Evolutionary conservation across 2,113 vertebrate species (phyloP), one percentile per base, ranked within the genome.

Genomic region (Chrysemys picta): DNA sequence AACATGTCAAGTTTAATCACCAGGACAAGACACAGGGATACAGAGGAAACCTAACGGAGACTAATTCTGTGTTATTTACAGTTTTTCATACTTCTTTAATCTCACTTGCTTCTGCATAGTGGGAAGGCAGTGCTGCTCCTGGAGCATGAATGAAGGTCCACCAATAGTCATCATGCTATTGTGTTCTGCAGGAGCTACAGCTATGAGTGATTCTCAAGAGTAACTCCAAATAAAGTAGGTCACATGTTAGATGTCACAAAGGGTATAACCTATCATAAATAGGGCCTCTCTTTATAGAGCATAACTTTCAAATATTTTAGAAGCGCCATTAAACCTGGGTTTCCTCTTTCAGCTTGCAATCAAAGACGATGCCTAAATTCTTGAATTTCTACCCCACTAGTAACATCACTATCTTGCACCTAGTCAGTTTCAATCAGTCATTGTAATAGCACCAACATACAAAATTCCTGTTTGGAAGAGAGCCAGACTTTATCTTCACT

Each of bases 1-100:
- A 82, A 76, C 53, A 38, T 22, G 65, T 38, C n/a, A 72, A 72
- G 65, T 56, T 84, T 93, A 94, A 53, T 81, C 86, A 53, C 45
- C 65, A 75, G 54, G 35, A 50, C 4, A 85, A n/a, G 65, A 25
- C 47, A 72, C 0, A 0, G 19, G 6, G 57, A 80, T 19, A 38
- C 10, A 87, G 69, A 87, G 86, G 4, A 89, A 92, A 82, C 24
- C 27, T 29, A 6, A 0, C 0, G 1, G 45, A 38, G 65, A 72
- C 35, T 81, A 6, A 3, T 4, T 1, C 50, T 47, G 54, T 62
- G 75, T 72, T 38, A 38, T 93, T 89, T 52, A 47, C 3, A 7
- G 31, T 3, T 82, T 62, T 3, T 81, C 22, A 14, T 45, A 80
- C 14, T 82, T 35, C 65, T 72, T 38, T 7, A 69, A 31, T 90